Conservation (phyloP, 2,797 vertebrate genomes). For the Prionace glauca region DNA sequence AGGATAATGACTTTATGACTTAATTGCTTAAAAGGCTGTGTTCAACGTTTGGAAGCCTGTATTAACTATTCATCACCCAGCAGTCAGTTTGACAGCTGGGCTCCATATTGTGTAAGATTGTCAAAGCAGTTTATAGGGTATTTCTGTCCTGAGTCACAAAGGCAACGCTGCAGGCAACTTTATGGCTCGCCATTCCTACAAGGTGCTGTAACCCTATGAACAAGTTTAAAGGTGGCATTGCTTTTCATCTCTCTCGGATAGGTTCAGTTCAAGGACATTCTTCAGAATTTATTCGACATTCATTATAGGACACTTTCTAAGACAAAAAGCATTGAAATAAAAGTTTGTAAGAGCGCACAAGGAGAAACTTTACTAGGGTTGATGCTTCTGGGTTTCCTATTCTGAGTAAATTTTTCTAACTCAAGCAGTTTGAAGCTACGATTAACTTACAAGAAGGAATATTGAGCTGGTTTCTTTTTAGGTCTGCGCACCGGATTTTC, state of each 20-base stretch:
- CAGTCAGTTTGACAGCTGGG: not conserved
- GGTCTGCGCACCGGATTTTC: too few species aligned
- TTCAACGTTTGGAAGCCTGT: slow-evolving; percentile 3
- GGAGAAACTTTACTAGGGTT: not conserved
- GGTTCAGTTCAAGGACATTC: not conserved
- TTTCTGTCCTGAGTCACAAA: not conserved
- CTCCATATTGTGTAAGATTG: not conserved
- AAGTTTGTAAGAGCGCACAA: not conserved
- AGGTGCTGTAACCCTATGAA: not conserved
- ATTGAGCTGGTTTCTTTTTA: too few species aligned
- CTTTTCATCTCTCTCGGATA: not conserved
- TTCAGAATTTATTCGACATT: not conserved
- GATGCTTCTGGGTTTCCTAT: too few species aligned
- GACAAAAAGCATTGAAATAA: not conserved
- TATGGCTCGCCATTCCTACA: not conserved
- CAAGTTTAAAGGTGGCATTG: not conserved
- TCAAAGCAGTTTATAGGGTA: not conserved
- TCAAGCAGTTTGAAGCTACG: too few species aligned
- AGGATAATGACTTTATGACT: not conserved
- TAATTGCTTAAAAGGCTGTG: not conserved
- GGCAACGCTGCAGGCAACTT: not conserved
- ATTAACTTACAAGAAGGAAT: too few species aligned
- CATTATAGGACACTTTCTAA: not conserved
- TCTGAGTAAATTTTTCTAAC: not conserved
- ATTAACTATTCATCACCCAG: slow-evolving; percentile 2